Conservation (phyloP, 2,888 invertebrate species). For the Hoplodrina ambigua region DNA sequence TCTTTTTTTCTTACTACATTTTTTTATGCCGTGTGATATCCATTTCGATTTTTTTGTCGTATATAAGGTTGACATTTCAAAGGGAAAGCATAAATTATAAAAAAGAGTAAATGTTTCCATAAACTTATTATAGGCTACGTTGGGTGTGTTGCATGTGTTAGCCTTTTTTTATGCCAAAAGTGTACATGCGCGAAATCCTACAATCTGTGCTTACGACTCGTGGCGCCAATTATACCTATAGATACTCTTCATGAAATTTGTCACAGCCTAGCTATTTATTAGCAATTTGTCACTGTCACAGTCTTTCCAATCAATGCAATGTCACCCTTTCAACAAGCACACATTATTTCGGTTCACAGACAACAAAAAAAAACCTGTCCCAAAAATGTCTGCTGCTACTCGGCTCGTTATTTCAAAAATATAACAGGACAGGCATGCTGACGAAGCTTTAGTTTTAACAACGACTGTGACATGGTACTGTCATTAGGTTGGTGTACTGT, state of each 20-base stretch:
- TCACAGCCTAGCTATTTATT: no score
- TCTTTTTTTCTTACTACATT: not conserved
- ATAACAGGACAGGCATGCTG: slow-evolving; percentile 20
- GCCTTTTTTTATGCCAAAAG: no score
- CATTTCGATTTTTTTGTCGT: not conserved
- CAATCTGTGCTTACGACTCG: no score
- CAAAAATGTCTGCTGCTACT: slow-evolving; percentile 21
- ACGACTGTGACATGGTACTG: slow-evolving; percentile 27
- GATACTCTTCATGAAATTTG: no score
- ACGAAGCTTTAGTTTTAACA: slow-evolving; percentile 48
- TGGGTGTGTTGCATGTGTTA: no score
- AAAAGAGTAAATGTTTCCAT: slow-evolving; percentile 1
- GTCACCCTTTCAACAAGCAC: slow-evolving; percentile 7
- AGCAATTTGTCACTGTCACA: no score
- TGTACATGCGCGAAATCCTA: no score
- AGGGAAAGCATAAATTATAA: not conserved
- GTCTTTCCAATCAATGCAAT: not conserved
- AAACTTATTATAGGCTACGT: not conserved
- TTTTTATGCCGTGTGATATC: not conserved
- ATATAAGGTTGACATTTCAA: not conserved
- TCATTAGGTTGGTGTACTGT: slow-evolving; percentile 11
- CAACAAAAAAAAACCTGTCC: slow-evolving; percentile 18
- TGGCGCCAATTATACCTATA: no score
- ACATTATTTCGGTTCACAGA: slow-evolving; percentile 3
- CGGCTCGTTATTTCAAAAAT: slow-evolving; percentile 36